A percentile compares a stretch with the other conserved stretches of the same genome.
phyloP scores from a whole-genome alignment of 2,888 invertebrate species.

The Cremastinae sp. region DNA sequence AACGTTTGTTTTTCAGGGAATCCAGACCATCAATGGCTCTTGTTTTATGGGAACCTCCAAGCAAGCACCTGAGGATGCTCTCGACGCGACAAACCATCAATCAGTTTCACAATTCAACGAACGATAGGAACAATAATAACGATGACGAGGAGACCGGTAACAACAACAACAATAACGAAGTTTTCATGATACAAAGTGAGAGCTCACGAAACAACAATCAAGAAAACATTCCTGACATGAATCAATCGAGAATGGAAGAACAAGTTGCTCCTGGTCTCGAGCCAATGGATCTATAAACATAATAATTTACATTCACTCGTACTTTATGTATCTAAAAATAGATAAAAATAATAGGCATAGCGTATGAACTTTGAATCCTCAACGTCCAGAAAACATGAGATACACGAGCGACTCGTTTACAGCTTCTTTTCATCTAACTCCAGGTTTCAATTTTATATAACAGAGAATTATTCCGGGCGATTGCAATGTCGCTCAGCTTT shows the following conservation, averaged over 20 bases:
- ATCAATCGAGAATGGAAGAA: conserved; percentile 67
- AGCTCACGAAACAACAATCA: conserved; percentile 64
- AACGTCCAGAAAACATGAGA: not conserved
- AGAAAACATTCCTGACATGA: conserved; percentile 72
- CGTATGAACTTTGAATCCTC: not conserved
- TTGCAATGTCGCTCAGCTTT: conserved; percentile 8
- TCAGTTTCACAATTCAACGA: conserved; percentile 60
- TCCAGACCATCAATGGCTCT: conserved; percentile 88
- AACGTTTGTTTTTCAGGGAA: conserved; percentile 81
- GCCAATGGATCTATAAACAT: conserved; percentile 76
- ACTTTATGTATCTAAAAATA: conserved; percentile 6
- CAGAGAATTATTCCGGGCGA: not conserved
- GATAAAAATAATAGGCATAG: not conserved
- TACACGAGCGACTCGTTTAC: not conserved
- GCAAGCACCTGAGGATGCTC: conserved; percentile 80
- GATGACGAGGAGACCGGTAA: conserved; percentile 64
- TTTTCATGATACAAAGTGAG: conserved; percentile 62
- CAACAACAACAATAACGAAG: conserved; percentile 63
- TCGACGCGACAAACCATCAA: conserved; percentile 66
- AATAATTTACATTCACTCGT: not conserved
- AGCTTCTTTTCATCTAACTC: not conserved
- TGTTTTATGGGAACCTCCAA: conserved; percentile 90
- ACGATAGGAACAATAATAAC: conserved; percentile 62
- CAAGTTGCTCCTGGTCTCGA: conserved; percentile 66
- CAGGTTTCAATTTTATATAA: not conserved